These are phyloP conservation scores for Nanorana parkeri DNA, from an alignment of 2,113 vertebrate species.

Conservation along the genomic window DNA sequence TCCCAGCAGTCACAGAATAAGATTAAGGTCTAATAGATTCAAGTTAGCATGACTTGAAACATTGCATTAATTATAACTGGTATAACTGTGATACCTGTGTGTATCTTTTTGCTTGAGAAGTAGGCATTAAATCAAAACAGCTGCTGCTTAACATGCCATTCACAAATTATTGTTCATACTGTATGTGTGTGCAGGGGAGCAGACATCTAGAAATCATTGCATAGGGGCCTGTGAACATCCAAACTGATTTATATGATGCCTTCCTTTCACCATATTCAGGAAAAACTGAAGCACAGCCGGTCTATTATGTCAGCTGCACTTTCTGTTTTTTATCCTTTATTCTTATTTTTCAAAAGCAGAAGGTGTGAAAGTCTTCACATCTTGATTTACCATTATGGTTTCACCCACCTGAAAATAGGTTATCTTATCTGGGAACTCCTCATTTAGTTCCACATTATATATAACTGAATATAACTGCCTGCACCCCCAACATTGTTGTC, in stretches of 20 bases:
- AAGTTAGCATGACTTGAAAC: conserved; percentile 33
- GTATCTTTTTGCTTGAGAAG: conserved; percentile 22
- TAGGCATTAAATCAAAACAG: conserved; percentile 27
- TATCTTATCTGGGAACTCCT: too few relatives aligned
- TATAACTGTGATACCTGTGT: conserved; percentile 23
- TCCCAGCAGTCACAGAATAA: conserved; percentile 20
- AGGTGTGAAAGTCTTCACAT: too few relatives aligned
- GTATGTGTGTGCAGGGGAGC: conserved; percentile 23
- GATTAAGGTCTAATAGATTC: conserved; percentile 35
- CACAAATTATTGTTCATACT: conserved; percentile 29
- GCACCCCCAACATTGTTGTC: too few relatives aligned
- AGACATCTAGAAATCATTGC: conserved; percentile 34
- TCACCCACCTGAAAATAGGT: too few relatives aligned
- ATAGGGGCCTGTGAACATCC: neutral
- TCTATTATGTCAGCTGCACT: too few relatives aligned
- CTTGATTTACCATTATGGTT: too few relatives aligned
- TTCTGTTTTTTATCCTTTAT: neutral
- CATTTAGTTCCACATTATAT: too few relatives aligned
- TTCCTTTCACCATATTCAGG: conserved; percentile 4
- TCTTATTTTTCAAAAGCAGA: neutral
- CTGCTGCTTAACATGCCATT: conserved; percentile 26
- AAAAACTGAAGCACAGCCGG: neutral
- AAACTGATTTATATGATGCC: conserved; percentile 6
- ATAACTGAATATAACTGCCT: too few relatives aligned
- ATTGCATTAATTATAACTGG: conserved; percentile 36